Conservation (phyloP, 2,888 invertebrate genomes). For the Pachycephus smyrnensis region DNA sequence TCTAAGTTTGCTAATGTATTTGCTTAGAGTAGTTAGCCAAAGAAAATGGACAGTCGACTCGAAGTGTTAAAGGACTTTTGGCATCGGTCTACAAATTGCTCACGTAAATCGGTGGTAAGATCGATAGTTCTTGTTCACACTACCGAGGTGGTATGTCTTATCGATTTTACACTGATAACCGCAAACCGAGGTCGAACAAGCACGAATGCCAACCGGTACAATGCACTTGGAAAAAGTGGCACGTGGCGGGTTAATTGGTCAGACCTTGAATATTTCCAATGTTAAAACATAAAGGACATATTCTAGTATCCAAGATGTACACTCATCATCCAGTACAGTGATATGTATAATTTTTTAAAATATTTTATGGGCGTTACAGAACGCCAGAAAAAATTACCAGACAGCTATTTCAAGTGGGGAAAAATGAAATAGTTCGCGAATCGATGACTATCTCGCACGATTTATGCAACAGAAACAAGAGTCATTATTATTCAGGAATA, state of each 20-base stretch:
- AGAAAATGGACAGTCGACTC: not conserved
- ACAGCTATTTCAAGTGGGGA: not conserved
- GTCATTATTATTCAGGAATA: no score
- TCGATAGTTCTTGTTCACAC: not conserved
- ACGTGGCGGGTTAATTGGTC: not conserved
- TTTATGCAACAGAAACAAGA: not conserved
- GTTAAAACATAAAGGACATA: not conserved
- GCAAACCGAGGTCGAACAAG: not conserved
- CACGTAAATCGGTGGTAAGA: not conserved
- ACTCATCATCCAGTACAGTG: not conserved
- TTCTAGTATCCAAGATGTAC: not conserved
- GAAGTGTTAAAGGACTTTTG: not conserved
- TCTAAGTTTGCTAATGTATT: not conserved
- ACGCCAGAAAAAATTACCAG: not conserved
- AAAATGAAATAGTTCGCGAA: not conserved
- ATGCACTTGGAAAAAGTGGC: not conserved
- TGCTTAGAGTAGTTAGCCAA: not conserved
- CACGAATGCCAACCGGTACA: not conserved
- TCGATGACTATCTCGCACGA: not conserved
- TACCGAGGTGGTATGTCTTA: not conserved
- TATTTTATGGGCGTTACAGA: not conserved
- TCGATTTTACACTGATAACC: not conserved
- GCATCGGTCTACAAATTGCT: not conserved
- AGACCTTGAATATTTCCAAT: not conserved
- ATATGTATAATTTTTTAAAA: not conserved